These are phyloP conservation scores for Holacanthella duospinosa DNA, from an alignment of 2,888 invertebrate genomes.

Conservation along the genomic window DNA sequence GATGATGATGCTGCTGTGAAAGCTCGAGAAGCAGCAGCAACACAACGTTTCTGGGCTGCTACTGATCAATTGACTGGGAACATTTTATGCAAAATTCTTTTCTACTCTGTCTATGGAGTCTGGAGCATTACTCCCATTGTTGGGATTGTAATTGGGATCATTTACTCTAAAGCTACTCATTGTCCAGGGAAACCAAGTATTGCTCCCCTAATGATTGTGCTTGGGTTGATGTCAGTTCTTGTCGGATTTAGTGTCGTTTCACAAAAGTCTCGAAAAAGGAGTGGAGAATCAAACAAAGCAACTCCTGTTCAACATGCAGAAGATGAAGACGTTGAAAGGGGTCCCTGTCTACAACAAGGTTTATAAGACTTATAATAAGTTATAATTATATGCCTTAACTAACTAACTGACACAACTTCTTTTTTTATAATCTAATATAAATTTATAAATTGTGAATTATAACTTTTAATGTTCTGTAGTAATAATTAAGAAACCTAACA, in stretches of 20 bases:
- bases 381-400: no score
- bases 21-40: not conserved
- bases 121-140: not conserved
- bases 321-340: not conserved
- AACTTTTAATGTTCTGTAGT: no score
- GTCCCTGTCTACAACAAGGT: no score
- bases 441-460: no score
- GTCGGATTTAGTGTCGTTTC: not conserved
- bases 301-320: not conserved
- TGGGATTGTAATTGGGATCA: constrained; percentile 2
- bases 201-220: not conserved
- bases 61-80: not conserved
- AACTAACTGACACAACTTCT: no score
- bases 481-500: no score
- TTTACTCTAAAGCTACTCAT: not conserved
- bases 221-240: not conserved
- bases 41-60: not conserved
- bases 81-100: not conserved
- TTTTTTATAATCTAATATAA: no score
- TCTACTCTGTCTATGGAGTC: not conserved
- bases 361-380: no score
- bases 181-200: not conserved
- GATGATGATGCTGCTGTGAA: not conserved
- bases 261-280: not conserved
- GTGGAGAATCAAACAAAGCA: not conserved